These are phyloP conservation scores for Ichneumoninae sp. DNA, from an alignment of 2,888 invertebrate species.

Conservation along the genomic window DNA sequence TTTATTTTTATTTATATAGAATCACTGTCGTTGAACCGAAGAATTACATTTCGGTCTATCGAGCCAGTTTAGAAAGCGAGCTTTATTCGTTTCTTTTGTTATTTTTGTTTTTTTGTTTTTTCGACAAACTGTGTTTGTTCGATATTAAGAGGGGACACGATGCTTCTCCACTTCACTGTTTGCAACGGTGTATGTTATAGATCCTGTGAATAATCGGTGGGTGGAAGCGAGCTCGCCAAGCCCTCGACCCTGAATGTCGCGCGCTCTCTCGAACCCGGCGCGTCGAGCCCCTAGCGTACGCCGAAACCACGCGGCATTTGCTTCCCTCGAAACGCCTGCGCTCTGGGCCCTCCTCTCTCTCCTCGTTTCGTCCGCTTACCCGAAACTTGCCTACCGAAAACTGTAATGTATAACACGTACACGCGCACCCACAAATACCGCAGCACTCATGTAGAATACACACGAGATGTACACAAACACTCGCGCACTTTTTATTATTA, in stretches of 20 bases:
- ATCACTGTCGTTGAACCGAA: constrained; percentile 9
- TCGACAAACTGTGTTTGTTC: neutral
- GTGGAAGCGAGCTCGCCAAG: constrained; percentile 44
- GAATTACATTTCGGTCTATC: neutral
- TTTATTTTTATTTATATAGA: neutral
- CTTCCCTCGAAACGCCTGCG: constrained; percentile 47
- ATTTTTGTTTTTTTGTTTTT: neutral
- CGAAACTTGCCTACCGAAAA: constrained; percentile 27
- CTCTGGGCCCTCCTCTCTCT: constrained; percentile 33
- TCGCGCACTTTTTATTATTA: constrained; percentile 12
- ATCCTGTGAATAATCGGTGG: constrained; percentile 32
- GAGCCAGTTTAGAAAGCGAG: neutral
- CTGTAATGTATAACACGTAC: constrained; percentile 15
- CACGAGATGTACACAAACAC: constrained; percentile 20
- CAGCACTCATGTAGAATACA: constrained; percentile 11
- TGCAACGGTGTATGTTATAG: neutral
- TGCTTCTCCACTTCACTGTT: neutral
- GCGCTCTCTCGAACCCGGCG: constrained; percentile 34
- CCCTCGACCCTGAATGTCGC: constrained; percentile 63
- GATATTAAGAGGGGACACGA: neutral
- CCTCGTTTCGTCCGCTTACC: constrained; percentile 29
- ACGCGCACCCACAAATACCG: constrained; percentile 4
- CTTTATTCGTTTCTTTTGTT: neutral
- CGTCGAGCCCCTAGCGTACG: constrained; percentile 46
- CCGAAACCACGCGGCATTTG: constrained; percentile 64